Base-by-base conservation (phyloP, 2,113 vertebrate genomes). In the Polypterus bichir region DNA sequence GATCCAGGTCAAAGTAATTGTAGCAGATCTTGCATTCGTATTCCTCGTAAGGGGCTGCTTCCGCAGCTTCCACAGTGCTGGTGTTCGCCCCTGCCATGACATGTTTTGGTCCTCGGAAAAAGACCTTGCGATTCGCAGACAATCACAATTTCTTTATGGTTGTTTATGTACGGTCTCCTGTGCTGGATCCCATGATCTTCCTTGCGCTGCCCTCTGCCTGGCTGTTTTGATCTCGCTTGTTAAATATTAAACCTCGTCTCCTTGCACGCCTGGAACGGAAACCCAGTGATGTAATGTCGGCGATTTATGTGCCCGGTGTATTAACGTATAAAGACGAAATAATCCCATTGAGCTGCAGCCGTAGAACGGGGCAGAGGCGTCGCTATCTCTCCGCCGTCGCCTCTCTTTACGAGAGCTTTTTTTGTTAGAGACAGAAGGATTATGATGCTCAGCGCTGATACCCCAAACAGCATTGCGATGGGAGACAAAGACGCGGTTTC, bases 21-120 rank as follows among this genome's bases (percentile, higher is more conserved):
- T 95, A 95, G 73, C 93, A 97, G 73, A 97, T 93, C 70, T 94
- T 94, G 77, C 93, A 95, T 66, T 95, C 92, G 72, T 89, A 92
- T 75, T 94, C 93, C 79, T 93, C 93, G 49, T 87, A 87, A 49
- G 76, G 81, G 62, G 75, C 64, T 65, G 62, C 79, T 7, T 72
- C 73, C 49, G 71, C 75, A 63, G 76, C 74, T 45, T 79, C 7
- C 7, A 52, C 77, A 68, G 71, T 71, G 65, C 71, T 76, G 73
- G 44, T 67, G 59, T 82, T 79, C 75, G 79, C 81, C 75, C 83
- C 87, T 74, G 87, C 88, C 90, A 92, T 92, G 75, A 83, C 90
- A 83, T 84, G 81, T 70, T 82, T 75, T 81, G 27, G 27, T 80
- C 76, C 79, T 78, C 68, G 76, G 84, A 81, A 80, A 81, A 73